Percentiles rank a stretch among this genome's conserved stretches.
These are phyloP conservation scores for Glaucopsyche alexis DNA, from an alignment of 2,888 invertebrate species.

Conservation along the genomic window DNA sequence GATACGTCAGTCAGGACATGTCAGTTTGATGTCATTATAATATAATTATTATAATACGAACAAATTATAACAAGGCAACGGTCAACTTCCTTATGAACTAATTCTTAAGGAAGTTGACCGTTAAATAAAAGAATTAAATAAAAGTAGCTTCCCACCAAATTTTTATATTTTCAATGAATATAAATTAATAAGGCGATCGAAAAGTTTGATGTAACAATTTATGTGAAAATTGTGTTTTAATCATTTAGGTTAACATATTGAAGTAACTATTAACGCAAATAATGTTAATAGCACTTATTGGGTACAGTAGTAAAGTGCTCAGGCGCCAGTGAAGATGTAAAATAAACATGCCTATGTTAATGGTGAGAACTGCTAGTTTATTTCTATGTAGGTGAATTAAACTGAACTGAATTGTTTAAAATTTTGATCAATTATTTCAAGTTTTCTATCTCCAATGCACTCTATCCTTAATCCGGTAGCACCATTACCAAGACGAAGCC, in stretches of 20 bases:
- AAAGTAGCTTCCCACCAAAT: no score
- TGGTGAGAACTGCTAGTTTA: not conserved
- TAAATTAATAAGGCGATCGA: not conserved
- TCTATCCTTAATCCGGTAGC: no score
- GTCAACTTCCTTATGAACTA: no score
- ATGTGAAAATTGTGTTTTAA: not conserved
- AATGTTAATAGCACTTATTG: not conserved
- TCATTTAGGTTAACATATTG: not conserved
- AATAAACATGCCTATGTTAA: not conserved
- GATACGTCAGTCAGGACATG: no score
- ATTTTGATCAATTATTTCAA: not conserved
- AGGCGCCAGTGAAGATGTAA: not conserved
- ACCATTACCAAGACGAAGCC: no score
- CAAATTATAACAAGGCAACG: no score
- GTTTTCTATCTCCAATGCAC: no score
- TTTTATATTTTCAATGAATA: not conserved
- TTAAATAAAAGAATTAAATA: no score
- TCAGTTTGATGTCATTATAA: no score
- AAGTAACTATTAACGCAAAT: not conserved
- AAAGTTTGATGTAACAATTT: not conserved
- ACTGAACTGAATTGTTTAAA: not conserved
- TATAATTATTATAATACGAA: no score
- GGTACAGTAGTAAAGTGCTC: constrained; percentile 7
- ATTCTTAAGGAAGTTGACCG: no score
- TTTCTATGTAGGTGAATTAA: not conserved